Evolutionary conservation across 2,888 invertebrate species (phyloP), one percentile per base, ranked within the genome.

Genomic region (Andrena bucephala): DNA sequence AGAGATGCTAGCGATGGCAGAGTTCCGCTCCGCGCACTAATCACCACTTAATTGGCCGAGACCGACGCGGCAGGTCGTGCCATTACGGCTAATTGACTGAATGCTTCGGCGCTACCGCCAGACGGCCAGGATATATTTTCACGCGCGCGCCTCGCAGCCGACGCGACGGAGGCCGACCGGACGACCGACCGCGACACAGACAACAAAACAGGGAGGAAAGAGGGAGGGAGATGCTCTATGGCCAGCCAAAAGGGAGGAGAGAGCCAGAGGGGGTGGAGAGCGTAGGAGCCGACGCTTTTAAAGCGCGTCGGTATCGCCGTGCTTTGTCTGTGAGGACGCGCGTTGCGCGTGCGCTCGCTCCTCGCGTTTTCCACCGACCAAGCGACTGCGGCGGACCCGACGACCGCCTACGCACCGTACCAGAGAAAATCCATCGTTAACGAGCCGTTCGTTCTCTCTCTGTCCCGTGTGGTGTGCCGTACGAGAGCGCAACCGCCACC

Each of bases 31-130:
- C 87, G 86, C 87, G 87, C 89, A 90, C 90, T 90, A 90, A 90
- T 90, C 90, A 90, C 89, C 89, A 90, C 88, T 90, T 91, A 91
- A 91, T 91, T 90, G 91, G 88, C 86, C 89, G 85, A 82, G 85
- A 87, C 89, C 85, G 88, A 88, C 87, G 86, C 87, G 87, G 86
- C 90, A 89, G 89, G 87, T 88, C 88, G 88, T 89, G 90, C 89
- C 88, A 89, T 89, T 89, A 89, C 84, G 81, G 85, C 90, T 91
- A 91, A 91, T 91, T 90, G 90, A 91, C 90, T 80, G 87, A 88
- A 88, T 87, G 88, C 85, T 85, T 86, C 88, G 85, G 83, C 85
- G 87, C 83, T 84, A 84, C 85, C 86, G 85, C 77, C 79, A 81
- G 83, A 89, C 85, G 85, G 75, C 84, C 78, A 85, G 81, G 72